Base-by-base conservation (phyloP, 2,113 vertebrate genomes). In the Rhea americana region DNA sequence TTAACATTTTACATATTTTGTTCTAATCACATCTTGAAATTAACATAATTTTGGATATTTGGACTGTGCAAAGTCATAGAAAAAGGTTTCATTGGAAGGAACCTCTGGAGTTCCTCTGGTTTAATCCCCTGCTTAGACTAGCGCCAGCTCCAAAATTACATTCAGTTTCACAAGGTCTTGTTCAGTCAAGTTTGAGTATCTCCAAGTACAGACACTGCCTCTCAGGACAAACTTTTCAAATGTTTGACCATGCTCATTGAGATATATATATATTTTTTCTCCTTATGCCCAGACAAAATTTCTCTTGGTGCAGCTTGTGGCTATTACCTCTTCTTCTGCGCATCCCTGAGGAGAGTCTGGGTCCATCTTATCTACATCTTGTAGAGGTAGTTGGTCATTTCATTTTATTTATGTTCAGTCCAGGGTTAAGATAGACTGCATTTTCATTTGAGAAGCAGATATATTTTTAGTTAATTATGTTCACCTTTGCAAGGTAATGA, bases 101-200 rank as follows among this genome's bases (percentile, higher is more conserved):
- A 78, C 62, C 83, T 81, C 5, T 15, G n/a, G 32, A 67, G 15
- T 37, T 92, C 13, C 30, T 83, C 6, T 11, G 10, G 45, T 89
- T 55, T 81, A 81, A 71, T 75, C 84, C 2, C 12, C 37, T 86
- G 8, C 58, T 41, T 24, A 89, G 39, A 30, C 30, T 82, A 24
- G 4, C 89, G 70, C 41, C 84, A 93, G n/a, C 20, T 93, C 26
- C 56, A 84, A 81, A 93, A 92, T 90, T 91, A 55, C 30, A 47
- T 78, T 75, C 67, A 13, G 10, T 41, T 93, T 89, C 66, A 24
- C 61, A 89, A 56, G 77, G 56, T 10, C 5, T 74, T 76, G 43
- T 94, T 53, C 58, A 89, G 48, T 68, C 37, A 45, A 63, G 19
- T 86, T 86, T 93, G 26, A 92, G 45, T 63, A 72, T 73, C 45